Conservation (phyloP, 2,797 vertebrate genomes). For the Ptychobarbus kaznakovi region DNA sequence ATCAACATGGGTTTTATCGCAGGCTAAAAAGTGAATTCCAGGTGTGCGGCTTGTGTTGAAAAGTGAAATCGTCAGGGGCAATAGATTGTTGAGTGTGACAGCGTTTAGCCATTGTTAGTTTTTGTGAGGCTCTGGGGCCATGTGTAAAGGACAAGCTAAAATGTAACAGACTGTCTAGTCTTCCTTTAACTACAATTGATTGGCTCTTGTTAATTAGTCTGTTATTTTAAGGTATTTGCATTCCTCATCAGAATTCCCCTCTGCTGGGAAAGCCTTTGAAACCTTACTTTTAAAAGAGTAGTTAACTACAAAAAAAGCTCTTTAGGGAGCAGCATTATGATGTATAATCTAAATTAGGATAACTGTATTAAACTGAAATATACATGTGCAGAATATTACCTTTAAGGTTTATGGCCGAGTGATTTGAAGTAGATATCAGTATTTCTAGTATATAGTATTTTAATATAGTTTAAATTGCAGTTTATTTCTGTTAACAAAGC, state of each 20-base stretch:
- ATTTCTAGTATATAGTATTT: too few species aligned
- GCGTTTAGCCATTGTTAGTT: slow-evolving; percentile 5
- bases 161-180: slow-evolving; percentile 48
- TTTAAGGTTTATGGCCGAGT: background rate
- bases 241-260: slow-evolving; percentile 37
- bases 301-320: background rate
- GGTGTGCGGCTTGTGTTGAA: slow-evolving; percentile 7
- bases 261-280: background rate
- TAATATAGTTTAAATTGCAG: background rate
- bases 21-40: slow-evolving; percentile 12
- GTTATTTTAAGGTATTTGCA: slow-evolving; percentile 21
- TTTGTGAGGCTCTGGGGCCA: slow-evolving; percentile 27
- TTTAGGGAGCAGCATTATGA: background rate
- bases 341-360: background rate
- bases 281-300: background rate
- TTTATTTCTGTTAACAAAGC: background rate
- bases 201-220: slow-evolving; percentile 47
- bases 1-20: background rate
- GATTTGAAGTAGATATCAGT: too few species aligned
- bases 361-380: background rate
- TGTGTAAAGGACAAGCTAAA: slow-evolving; percentile 50
- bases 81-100: slow-evolving; percentile 39
- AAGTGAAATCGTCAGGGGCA: background rate
- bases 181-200: slow-evolving; percentile 31
- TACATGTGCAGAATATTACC: background rate